A percentile compares a stretch with the other conserved stretches of the same genome.
Evolutionary conservation across 2,113 vertebrate species (phyloP).

Genomic region (Hippocampus abdominalis): DNA sequence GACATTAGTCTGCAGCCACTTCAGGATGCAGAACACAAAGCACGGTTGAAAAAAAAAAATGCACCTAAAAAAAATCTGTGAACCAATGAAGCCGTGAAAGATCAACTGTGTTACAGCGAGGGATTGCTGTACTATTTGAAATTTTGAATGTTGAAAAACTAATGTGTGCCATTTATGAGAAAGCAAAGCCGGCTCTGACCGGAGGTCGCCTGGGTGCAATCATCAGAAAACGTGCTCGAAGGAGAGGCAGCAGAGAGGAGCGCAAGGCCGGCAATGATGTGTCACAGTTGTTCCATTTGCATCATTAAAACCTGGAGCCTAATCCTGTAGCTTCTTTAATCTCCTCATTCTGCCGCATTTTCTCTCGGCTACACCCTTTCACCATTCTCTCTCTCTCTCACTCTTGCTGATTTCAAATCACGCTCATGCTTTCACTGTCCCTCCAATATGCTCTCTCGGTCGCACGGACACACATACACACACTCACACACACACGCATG

Average conservation of each 20-base stretch:
- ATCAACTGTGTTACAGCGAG: no score
- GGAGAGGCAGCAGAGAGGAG: slow-evolving; percentile 34
- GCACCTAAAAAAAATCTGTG: no score
- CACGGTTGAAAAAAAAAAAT: no score
- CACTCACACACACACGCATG: background rate
- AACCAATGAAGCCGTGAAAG: no score
- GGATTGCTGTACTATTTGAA: background rate
- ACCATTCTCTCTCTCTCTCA: slow-evolving; percentile 23
- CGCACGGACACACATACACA: background rate
- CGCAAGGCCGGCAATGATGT: slow-evolving; percentile 45
- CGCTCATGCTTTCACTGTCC: slow-evolving; percentile 12
- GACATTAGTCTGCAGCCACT: no score
- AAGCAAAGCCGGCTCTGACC: slow-evolving; percentile 23
- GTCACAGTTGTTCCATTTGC: slow-evolving; percentile 66
- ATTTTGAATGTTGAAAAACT: slow-evolving; percentile 28
- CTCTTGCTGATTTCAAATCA: slow-evolving; percentile 34
- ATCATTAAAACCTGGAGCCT: slow-evolving; percentile 71
- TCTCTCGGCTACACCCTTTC: slow-evolving; percentile 34
- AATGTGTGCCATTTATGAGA: slow-evolving; percentile 38
- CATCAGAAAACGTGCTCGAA: slow-evolving; percentile 41
- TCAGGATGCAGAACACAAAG: no score
- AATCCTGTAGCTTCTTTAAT: slow-evolving; percentile 73
- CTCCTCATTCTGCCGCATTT: slow-evolving; percentile 64
- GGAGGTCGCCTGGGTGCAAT: slow-evolving; percentile 36
- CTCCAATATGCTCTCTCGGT: background rate